Evolutionary conservation across 2,797 vertebrate species (phyloP), one percentile per base, ranked within the genome.

Genomic region (Enteromius unitaeniatus): DNA sequence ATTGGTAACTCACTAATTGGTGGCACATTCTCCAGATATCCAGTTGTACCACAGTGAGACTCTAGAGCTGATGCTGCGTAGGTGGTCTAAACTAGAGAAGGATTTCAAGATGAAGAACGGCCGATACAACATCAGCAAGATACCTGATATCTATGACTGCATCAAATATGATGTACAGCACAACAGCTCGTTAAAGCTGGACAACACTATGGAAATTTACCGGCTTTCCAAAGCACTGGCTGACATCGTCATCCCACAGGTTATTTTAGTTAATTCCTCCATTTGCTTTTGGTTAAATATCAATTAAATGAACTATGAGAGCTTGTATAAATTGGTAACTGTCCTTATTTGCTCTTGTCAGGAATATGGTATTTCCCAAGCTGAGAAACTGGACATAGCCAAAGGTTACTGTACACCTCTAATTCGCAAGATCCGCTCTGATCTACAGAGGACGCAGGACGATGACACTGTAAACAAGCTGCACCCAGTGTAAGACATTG

Each of bases 161-260:
- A 97, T 97, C 91, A 97, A 97, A 88, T 97, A 97, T 0, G 96
- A 97, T 0, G 96, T 97, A 74, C 96, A 97, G 81, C 96, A 97
- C 90, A 97, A 97, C 28, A 91, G 94, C 84, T 96, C 95, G 1
- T 92, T 97, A 87, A 95, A 96, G 88, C 93, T 97, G 89, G 95
- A 96, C 89, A 92, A 96, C 88, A 97, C 95, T 67, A 97, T 97
- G 96, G 96, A 97, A 89, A 91, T 97, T 76, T 97, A 97, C 83
- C 93, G 95, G 9, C 93, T 97, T 81, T 97, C 96, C n/a, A 96
- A 97, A 84, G 96, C 96, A 17, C 91, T 97, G 90, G 96, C 96
- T 76, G 96, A 97, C 89, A 97, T 97, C 65, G 96, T 97, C 86
- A 97, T 97, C 49, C 96, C 96, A 90, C 96, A 97, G 95, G 96